Percentiles rank a stretch among this genome's conserved stretches.
phyloP scores from a whole-genome alignment of 2,888 invertebrate genomes.

The Leptopterna dolabrata region DNA sequence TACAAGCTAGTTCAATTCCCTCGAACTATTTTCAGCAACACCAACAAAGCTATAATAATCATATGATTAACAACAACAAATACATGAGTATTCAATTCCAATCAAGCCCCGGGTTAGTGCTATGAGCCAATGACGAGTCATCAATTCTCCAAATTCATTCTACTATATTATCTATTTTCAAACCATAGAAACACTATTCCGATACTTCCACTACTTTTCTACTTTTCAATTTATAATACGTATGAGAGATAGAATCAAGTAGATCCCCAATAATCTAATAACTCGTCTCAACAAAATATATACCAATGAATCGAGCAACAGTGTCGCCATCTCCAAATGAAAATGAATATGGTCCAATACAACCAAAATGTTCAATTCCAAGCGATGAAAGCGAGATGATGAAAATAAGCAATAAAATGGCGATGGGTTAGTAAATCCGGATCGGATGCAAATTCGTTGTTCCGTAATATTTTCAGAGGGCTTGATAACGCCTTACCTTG shows the following conservation, averaged over 20 bases:
- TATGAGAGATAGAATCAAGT: no score
- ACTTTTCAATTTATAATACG: no score
- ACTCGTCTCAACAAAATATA: neutral
- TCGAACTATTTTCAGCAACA: no score
- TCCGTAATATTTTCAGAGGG: neutral
- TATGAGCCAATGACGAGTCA: neutral
- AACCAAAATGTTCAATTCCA: neutral
- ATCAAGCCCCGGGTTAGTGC: neutral
- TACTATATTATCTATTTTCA: no score
- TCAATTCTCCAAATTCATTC: neutral
- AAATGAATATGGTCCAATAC: neutral
- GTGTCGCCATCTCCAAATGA: neutral
- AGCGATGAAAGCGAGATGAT: neutral
- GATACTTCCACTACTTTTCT: no score
- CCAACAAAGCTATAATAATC: no score
- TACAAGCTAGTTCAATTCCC: no score
- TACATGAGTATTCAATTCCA: neutral
- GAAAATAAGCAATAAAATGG: neutral
- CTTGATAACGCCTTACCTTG: constrained; percentile 3
- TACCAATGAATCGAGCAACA: neutral
- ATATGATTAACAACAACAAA: neutral
- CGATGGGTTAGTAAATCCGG: neutral
- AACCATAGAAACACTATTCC: no score
- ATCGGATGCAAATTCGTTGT: neutral
- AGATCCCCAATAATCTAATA: no score